Conservation (phyloP, 2,113 vertebrate species). For the Mormyrus iriodes region DNA sequence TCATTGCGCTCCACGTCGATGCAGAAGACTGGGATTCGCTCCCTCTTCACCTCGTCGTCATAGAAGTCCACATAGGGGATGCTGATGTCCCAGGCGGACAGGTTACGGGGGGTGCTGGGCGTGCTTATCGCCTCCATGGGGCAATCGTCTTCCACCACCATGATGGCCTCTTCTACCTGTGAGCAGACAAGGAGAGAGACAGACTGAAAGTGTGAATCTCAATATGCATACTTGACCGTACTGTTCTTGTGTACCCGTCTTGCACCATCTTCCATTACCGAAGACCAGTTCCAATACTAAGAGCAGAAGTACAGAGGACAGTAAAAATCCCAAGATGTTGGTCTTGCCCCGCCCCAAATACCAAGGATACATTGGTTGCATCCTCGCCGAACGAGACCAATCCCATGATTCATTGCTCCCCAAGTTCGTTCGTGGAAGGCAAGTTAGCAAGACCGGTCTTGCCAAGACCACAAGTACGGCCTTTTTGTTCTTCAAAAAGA, state of each 20-base stretch:
- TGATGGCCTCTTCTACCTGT: constrained; percentile 90
- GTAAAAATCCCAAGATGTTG: neutral
- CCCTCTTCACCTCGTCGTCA: constrained; percentile 82
- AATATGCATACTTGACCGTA: neutral
- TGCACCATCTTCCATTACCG: neutral
- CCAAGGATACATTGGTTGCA: neutral
- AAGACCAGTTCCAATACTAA: neutral
- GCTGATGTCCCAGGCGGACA: constrained; percentile 88
- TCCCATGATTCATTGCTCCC: neutral
- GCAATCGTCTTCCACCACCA: constrained; percentile 93
- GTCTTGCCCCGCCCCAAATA: neutral
- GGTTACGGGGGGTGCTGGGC: constrained; percentile 87
- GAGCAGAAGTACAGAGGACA: neutral
- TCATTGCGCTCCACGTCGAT: constrained; percentile 96
- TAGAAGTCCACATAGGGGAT: constrained; percentile 94
- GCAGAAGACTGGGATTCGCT: constrained; percentile 91
- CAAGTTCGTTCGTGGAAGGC: neutral
- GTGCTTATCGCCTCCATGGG: constrained; percentile 81
- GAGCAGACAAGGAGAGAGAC: neutral
- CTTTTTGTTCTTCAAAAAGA: neutral
- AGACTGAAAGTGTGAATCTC: neutral
- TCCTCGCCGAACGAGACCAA: neutral
- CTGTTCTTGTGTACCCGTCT: neutral
- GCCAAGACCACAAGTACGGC: neutral
- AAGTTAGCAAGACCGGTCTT: neutral